Evolutionary conservation across 2,113 vertebrate species (phyloP).

Genomic region (Daubentonia madagascariensis): DNA sequence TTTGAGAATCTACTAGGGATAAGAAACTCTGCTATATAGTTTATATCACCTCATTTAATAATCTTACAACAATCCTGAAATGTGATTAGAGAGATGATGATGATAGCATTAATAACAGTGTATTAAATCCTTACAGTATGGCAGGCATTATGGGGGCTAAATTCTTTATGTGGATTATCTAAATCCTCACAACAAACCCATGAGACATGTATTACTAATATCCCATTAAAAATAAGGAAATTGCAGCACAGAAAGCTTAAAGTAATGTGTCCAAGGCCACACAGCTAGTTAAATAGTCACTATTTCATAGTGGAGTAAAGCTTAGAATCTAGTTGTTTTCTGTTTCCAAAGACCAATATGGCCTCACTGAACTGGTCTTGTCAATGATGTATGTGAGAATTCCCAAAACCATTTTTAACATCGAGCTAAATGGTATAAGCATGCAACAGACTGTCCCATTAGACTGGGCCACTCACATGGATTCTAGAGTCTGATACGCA

Average conservation of each 20-base stretch:
- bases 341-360: background rate
- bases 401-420: background rate
- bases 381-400: background rate
- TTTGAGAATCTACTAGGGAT: background rate
- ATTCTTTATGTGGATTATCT: background rate
- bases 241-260: background rate
- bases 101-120: background rate
- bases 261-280: background rate
- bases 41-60: slow-evolving; percentile 13
- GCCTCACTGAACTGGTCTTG: background rate
- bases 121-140: background rate
- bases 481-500: slow-evolving; percentile 7
- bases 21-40: background rate
- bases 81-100: background rate
- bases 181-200: background rate
- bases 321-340: background rate
- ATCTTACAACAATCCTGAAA: background rate
- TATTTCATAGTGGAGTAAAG: background rate
- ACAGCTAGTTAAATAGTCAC: background rate
- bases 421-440: background rate
- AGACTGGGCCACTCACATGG: background rate
- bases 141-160: background rate
- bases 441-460: background rate
- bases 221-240: slow-evolving; percentile 9
- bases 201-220: background rate